A percentile compares a stretch with the other conserved stretches of the same genome.
phyloP scores from a whole-genome alignment of 2,113 vertebrate species.

The Mus spicilegus region DNA sequence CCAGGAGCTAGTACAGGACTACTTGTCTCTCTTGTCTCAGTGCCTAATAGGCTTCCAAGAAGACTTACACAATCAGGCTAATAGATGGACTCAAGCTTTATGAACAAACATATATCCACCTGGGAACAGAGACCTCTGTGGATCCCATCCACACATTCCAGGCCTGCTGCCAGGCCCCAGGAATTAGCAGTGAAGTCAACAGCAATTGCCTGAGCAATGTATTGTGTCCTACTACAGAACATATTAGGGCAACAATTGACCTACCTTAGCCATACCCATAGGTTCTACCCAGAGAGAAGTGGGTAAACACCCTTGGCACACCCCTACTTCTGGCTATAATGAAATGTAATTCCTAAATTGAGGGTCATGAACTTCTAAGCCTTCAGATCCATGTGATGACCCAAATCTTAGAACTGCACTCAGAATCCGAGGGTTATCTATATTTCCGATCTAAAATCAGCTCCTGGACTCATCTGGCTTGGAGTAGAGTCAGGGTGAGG shows the following conservation, averaged over 20 bases:
- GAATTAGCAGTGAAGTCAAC: not conserved
- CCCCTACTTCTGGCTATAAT: not conserved
- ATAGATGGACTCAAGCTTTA: not conserved
- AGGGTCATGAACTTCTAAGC: not conserved
- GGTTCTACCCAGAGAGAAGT: not conserved
- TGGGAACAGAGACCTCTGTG: not conserved
- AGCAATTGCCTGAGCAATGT: not conserved
- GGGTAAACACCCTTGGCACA: not conserved
- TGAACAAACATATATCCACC: not conserved
- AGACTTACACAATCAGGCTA: not conserved
- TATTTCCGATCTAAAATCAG: not conserved
- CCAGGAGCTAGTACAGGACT: not conserved
- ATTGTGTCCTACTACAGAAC: too few relatives aligned
- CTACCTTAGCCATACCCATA: not conserved
- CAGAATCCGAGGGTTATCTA: not conserved
- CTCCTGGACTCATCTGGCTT: not conserved
- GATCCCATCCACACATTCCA: not conserved
- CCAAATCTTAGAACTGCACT: not conserved
- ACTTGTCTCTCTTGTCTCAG: not conserved
- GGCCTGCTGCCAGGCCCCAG: not conserved
- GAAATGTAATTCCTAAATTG: not conserved
- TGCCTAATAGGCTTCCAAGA: slow-evolving; percentile 9
- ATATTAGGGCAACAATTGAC: not conserved
- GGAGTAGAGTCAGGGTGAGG: not conserved
- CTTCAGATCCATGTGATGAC: not conserved